Evolutionary conservation across 2,888 invertebrate genomes (phyloP), one percentile per base, ranked within the genome.

Genomic region (Troides oblongomaculatus): DNA sequence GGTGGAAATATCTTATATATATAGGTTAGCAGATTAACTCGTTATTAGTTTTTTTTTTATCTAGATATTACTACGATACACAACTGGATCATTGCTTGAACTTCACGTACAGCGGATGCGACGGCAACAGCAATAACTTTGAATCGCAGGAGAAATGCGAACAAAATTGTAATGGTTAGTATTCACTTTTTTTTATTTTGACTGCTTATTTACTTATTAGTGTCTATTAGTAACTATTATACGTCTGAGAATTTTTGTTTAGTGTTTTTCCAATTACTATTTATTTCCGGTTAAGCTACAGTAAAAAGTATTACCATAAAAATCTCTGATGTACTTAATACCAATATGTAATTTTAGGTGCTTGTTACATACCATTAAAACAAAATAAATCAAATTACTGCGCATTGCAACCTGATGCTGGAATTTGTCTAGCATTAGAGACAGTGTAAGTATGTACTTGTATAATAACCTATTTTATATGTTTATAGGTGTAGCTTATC

Each of bases 111-210:
- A 74, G 79, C 18, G 89, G 89, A 12, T 87, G 88, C 69, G 66
- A 75, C 25, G 84, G 83, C 0, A 88, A 88, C 72, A 76, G 80
- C 70, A 89, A 90, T 64, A 85, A 81, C 68, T 89, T 89, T 66
- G 70, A 78, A 23, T 74, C 79, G 0, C 8, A 73, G n/a, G 30
- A 72, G 2, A 81, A 85, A 8, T 89, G 89, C 66, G 81, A 86
- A 72, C 76, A 80, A 53, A 77, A 80, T 75, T 89, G 89, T 70
- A 82, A 83, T 77, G 87, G 89, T 88, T 76, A 68, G 72, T 39
- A 56, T 12, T 61, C 46, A 36, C 56, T 7, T 53, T 53, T 56
- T 30, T 53, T 53, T n/a, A n/a, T 18, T n/a, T n/a, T 6, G 18
- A 53, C 4, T 14, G 1, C 0, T 53, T n/a, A 18, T 1, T 53